These are phyloP conservation scores for Limnephilus lunatus DNA, from an alignment of 2,888 invertebrate genomes.

Conservation along the genomic window DNA sequence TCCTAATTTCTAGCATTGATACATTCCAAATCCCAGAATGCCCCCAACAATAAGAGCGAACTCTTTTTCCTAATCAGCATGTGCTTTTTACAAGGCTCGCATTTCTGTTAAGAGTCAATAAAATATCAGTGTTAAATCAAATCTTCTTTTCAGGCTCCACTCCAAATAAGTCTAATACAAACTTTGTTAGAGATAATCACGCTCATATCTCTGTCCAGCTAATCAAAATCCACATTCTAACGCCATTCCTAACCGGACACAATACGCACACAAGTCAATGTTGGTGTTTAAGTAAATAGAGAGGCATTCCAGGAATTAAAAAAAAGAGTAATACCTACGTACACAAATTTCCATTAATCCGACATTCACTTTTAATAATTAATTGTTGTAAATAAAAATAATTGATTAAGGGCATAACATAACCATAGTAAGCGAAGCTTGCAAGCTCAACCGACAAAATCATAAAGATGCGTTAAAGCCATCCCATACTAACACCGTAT, in stretches of 20 bases:
- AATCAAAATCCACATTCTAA: constrained; percentile 5
- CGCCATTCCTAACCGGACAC: constrained; percentile 12
- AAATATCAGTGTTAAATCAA: background rate
- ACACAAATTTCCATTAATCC: constrained; percentile 22
- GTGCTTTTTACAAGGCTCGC: constrained; percentile 1
- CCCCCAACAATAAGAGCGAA: background rate
- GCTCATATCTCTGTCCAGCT: background rate
- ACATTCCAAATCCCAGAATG: constrained; percentile 32
- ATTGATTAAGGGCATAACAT: constrained; percentile 38
- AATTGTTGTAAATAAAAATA: constrained; percentile 38
- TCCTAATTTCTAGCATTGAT: constrained; percentile 27
- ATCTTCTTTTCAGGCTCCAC: constrained; percentile 44
- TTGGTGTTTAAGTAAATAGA: constrained; percentile 14
- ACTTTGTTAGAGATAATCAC: constrained; percentile 18
- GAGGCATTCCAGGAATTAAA: constrained; percentile 35
- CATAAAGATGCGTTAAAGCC: background rate
- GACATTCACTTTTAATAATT: constrained; percentile 20
- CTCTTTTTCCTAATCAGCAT: background rate
- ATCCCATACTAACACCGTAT: background rate
- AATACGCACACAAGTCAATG: background rate
- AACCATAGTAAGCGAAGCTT: constrained; percentile 44
- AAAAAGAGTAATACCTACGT: constrained; percentile 19
- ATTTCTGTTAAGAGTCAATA: background rate
- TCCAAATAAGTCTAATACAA: constrained; percentile 15
- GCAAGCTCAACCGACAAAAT: constrained; percentile 37